Evolutionary conservation across 2,797 vertebrate genomes (phyloP), one percentile per base, ranked within the genome.

Genomic region (Enteromius unitaeniatus): DNA sequence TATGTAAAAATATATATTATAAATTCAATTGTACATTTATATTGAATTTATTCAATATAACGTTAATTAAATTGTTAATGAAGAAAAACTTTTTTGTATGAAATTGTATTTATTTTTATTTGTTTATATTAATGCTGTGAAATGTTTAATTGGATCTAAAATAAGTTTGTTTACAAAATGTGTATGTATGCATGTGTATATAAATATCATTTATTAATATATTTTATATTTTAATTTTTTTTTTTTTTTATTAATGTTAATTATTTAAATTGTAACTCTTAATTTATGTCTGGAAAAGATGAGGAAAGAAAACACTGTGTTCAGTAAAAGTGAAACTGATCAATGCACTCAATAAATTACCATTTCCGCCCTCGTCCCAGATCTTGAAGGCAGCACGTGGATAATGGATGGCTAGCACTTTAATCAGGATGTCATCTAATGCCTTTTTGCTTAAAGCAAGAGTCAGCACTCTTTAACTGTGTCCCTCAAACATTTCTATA

Each of bases 361-460:
- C 4, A 8, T 23, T 78, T 62, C 15, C 1, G 7, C 31, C 6
- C 53, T 37, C 31, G 1, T 83, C 65, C 51, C 28, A 23, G 69
- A 60, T 37, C 65, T 70, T 70, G 74, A 78, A 83, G 74, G 82
- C 82, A 83, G 82, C 26, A 13, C 60, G 47, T 47, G 31, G 42
- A 0, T 40, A 65, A 58, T 58, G 49, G 19, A 58, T 42, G n/a
- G 31, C 45, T 67, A 55, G n/a, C 15, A 76, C 58, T 34, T 62
- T 73, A 73, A 73, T 81, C 79, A 53, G 34, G 67, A 78, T 37
- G 37, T 49, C 74, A 34, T 55, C 26, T 34, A 45, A 75, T 53
- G 78, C 69, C 23, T 73, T 26, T n/a, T 69, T 28, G 31, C 21
- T 40, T 40, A 40, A 47, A 65, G 70, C 64, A 47, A 64, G 72